Evolutionary conservation across 2,888 invertebrate genomes (phyloP), one percentile per base, ranked within the genome.

Genomic region (Aspidapion aeneum): DNA sequence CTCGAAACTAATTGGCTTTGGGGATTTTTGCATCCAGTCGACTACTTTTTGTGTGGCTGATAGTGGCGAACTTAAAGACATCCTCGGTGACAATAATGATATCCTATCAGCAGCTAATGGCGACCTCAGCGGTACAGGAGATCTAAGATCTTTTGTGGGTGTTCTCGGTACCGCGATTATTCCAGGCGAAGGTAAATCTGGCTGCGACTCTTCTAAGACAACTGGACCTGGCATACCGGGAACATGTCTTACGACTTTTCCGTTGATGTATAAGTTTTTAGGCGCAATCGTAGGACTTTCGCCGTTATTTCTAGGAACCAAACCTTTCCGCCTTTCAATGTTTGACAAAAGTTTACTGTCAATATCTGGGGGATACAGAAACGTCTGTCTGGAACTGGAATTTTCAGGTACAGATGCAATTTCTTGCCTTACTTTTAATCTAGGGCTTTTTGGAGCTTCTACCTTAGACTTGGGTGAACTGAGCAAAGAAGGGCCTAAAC

Each of bases 211-310:
- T 49, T 78, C 77, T 0, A 92, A 75, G 7, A 72, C 73, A n/a
- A 79, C 72, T 1, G 93, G 94, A 9, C 93, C 93, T 0, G 94
- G 93, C 79, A 94, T 94, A 16, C 93, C 94, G 3, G 93, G 93
- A 12, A 94, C 93, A 77, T 91, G 90, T 0, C 93, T 90, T 74
- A 94, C 90, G n/a, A 89, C 80, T 77, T 90, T 91, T 19, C 90
- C 91, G 67, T 86, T 85, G 51, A 87, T 82, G 1, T 82, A 75
- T 51, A 84, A 3, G 17, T 52, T 52, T 19, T 18, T 52, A 7
- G 52, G 52, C 7, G 18, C 52, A 19, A 18, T 7, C 18, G 19
- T 18, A 19, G 17, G 7, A 19, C 52, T 52, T 7, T 35, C 35
- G 17, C 52, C 52, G 17, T 17, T 18, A 7, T 17, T 17, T 52